Evolutionary conservation across 2,888 invertebrate genomes (phyloP).

Genomic region (Eristalinus sepulchralis): DNA sequence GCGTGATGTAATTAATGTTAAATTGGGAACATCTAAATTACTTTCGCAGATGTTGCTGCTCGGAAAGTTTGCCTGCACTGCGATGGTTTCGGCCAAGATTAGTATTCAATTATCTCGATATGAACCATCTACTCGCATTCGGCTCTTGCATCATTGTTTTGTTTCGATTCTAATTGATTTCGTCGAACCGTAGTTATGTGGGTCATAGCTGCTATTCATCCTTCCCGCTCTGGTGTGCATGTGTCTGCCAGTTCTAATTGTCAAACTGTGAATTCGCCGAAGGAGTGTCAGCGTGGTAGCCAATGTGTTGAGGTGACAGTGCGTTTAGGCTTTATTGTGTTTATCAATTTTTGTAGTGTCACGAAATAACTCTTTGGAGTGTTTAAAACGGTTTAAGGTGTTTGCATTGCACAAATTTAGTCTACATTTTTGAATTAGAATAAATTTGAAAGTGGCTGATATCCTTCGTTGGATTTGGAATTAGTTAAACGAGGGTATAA

Average conservation of each 20-base stretch:
- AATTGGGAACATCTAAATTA: slow-evolving; percentile 39
- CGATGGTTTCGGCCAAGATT: neutral
- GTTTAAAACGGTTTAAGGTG: neutral
- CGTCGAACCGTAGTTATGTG: neutral
- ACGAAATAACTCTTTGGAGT: neutral
- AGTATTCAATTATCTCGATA: neutral
- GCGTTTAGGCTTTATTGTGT: neutral
- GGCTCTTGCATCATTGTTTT: neutral
- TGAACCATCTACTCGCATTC: neutral
- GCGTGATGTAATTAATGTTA: slow-evolving; percentile 39
- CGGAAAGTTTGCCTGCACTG: neutral
- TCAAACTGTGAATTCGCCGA: neutral
- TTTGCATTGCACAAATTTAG: neutral
- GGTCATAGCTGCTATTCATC: neutral
- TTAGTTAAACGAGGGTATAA: no score
- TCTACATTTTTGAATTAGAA: no score
- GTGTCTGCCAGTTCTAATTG: neutral
- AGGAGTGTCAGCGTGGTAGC: neutral
- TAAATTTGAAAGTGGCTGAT: no score
- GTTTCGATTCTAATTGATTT: neutral
- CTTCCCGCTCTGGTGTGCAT: neutral
- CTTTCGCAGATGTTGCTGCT: neutral
- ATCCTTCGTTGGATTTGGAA: no score
- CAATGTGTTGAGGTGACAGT: neutral
- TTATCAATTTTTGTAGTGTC: neutral